phyloP scores from a whole-genome alignment of 2,888 invertebrate species.

The Baccha elongata region DNA sequence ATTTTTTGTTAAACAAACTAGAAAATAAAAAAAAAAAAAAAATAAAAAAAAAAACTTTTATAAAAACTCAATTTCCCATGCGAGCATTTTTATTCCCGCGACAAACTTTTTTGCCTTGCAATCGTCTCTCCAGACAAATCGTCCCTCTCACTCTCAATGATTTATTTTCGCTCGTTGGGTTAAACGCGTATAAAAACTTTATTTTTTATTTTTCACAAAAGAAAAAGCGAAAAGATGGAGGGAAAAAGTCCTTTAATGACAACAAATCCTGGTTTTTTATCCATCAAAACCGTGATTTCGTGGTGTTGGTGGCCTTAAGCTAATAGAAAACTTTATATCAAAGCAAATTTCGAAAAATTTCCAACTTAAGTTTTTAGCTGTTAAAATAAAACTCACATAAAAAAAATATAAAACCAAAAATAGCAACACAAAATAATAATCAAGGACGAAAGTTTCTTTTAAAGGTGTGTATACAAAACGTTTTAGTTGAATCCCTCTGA shows the following conservation, averaged over 20 bases:
- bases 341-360: constrained; percentile 30
- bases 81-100: constrained; percentile 27
- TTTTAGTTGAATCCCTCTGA: neutral
- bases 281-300: constrained; percentile 15
- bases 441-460: neutral
- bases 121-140: neutral
- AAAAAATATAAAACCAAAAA: neutral
- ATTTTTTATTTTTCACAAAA: no score
- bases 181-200: constrained; percentile 11
- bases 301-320: constrained; percentile 23
- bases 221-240: neutral
- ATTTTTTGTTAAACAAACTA: constrained; percentile 15
- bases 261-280: neutral
- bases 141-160: neutral
- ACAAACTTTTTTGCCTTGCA: constrained; percentile 24
- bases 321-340: constrained; percentile 45
- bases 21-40: constrained; percentile 14
- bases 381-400: neutral
- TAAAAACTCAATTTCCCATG: constrained; percentile 44
- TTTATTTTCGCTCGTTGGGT: constrained; percentile 6
- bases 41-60: constrained; percentile 17
- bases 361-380: constrained; percentile 16
- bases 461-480: neutral
- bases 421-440: neutral
- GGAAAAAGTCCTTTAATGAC: constrained; percentile 6